Conservation (phyloP, 2,888 invertebrate species). For the Chouioia cunea region DNA sequence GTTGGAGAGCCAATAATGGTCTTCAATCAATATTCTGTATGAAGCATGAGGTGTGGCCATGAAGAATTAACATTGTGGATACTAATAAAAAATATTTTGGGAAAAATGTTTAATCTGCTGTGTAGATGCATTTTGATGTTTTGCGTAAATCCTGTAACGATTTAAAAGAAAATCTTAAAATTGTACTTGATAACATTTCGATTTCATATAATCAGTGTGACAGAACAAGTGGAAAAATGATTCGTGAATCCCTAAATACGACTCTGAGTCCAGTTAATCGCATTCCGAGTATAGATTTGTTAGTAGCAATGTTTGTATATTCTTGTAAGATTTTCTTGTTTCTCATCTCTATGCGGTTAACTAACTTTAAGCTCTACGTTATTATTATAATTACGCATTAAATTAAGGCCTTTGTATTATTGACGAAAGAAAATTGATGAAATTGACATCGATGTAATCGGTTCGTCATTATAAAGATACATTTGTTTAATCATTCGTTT, state of each 20-base stretch:
- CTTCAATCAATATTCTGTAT: slow-evolving; percentile 29
- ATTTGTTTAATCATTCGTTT: slow-evolving; percentile 35
- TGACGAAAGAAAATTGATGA: slow-evolving; percentile 12
- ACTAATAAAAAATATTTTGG: slow-evolving; percentile 31
- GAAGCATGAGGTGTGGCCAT: slow-evolving; percentile 21
- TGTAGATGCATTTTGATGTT: slow-evolving; percentile 45
- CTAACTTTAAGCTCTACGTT: slow-evolving; percentile 39
- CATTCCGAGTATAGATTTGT: slow-evolving; percentile 44
- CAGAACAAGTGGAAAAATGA: slow-evolving; percentile 16
- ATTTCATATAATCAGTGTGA: slow-evolving; percentile 44
- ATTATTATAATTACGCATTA: slow-evolving; percentile 30
- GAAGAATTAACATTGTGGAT: slow-evolving; percentile 33
- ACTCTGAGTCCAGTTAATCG: slow-evolving; percentile 34
- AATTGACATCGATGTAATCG: slow-evolving; percentile 35
- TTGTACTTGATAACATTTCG: slow-evolving; percentile 42
- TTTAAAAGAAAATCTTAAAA: slow-evolving; percentile 29
- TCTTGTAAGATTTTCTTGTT: slow-evolving; percentile 45
- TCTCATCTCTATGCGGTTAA: slow-evolving; percentile 29
- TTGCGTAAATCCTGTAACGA: slow-evolving; percentile 40
- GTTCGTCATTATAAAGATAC: slow-evolving; percentile 34
- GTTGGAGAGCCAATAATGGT: slow-evolving; percentile 1
- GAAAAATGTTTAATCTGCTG: slow-evolving; percentile 39
- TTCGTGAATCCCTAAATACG: slow-evolving; percentile 28
- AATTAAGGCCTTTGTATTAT: slow-evolving; percentile 40
- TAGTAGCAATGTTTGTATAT: slow-evolving; percentile 45